phyloP scores from a whole-genome alignment of 2,797 vertebrate species.

The Melanitta fusca region DNA sequence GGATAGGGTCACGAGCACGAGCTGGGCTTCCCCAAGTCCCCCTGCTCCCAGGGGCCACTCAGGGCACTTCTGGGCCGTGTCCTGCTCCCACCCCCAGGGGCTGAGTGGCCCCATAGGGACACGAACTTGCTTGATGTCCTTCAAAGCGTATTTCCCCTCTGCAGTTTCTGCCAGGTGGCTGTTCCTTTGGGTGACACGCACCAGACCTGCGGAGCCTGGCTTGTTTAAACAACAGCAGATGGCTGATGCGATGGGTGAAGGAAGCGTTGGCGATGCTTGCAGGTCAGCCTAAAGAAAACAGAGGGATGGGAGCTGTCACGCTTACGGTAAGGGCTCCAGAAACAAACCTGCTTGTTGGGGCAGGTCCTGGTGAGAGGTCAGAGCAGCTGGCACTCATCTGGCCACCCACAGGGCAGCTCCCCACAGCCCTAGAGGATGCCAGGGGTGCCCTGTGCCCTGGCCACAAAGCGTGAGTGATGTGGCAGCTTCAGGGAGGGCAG shows the following conservation, averaged over 20 bases:
- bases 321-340: neutral
- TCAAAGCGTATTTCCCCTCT: neutral
- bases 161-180: neutral
- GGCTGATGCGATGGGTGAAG: fast-evolving
- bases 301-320: neutral
- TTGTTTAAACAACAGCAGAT: slow-evolving; percentile 9
- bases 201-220: neutral
- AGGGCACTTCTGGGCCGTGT: neutral
- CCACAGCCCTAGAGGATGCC: fast-evolving
- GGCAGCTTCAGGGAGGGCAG: neutral
- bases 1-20: neutral
- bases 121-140: fast-evolving
- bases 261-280: fast-evolving
- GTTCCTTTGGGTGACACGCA: neutral
- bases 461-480: neutral
- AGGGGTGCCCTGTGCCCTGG: neutral
- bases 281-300: neutral
- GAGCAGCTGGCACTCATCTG: neutral
- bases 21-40: neutral
- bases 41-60: fast-evolving
- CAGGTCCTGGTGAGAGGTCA: neutral
- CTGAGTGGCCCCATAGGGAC: neutral
- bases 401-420: fast-evolving
- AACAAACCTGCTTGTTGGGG: neutral
- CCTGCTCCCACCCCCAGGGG: neutral